Conservation (phyloP, 2,888 invertebrate species). For the Taenaris catops region DNA sequence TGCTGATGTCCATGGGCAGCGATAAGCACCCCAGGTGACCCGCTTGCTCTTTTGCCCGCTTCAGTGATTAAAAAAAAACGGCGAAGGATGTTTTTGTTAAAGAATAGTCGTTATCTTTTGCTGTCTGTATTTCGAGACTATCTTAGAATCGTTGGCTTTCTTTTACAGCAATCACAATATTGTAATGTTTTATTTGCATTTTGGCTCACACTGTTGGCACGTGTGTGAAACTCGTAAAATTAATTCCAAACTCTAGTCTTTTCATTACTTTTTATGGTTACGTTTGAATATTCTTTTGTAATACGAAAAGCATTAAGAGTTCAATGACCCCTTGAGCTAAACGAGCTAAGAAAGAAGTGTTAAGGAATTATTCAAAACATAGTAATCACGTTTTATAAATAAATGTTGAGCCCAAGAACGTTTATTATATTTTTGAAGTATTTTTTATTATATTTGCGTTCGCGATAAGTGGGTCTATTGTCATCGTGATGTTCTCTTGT, state of each 20-base stretch:
- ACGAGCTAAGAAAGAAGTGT: too few relatives aligned
- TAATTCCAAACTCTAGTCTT: slow-evolving; percentile 29
- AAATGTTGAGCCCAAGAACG: too few relatives aligned
- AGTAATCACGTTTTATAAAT: too few relatives aligned
- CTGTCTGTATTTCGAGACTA: slow-evolving; percentile 6
- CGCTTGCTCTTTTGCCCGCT: too few relatives aligned
- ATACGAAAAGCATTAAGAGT: neutral
- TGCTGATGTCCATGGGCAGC: too few relatives aligned
- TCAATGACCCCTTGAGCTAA: neutral
- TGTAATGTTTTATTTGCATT: slow-evolving; percentile 50
- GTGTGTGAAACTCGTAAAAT: slow-evolving; percentile 35
- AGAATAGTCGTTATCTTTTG: slow-evolving; percentile 1
- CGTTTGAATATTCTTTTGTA: neutral
- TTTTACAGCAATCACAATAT: slow-evolving; percentile 13
- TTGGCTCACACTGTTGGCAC: slow-evolving; percentile 53
- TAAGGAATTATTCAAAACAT: too few relatives aligned
- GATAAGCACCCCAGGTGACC: too few relatives aligned
- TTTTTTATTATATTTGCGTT: too few relatives aligned
- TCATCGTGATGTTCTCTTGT: too few relatives aligned
- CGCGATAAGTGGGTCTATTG: too few relatives aligned
- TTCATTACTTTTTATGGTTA: slow-evolving; percentile 2
- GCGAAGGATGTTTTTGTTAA: neutral
- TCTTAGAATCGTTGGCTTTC: slow-evolving; percentile 6
- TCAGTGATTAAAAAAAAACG: too few relatives aligned
- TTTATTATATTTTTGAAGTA: too few relatives aligned